Base-by-base conservation (phyloP, 2,888 invertebrate species). In the Hypena proboscidalis region DNA sequence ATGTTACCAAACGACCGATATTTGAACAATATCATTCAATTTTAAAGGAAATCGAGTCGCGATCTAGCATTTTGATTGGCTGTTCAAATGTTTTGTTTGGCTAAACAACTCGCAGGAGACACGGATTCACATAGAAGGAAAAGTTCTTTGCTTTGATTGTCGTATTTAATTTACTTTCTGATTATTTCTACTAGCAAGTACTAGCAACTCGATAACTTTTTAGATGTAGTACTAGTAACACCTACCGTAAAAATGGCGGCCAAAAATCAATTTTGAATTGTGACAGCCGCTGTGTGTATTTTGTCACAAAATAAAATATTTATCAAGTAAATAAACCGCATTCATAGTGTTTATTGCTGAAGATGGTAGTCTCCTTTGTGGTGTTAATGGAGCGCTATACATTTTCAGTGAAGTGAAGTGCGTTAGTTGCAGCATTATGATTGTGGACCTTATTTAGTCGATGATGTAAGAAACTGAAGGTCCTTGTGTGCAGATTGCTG, bases 401-500 rank as follows among this genome's bases (percentile, higher is more conserved):
- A 38, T 51, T 43, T 11, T 33, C 20, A 17, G 26, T 48, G 8
- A 40, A 23, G 25, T 30, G 32, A 27, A 9, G 22, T 55, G 29
- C 14, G 27, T 22, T 44, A 46, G 22, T 47, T 35, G 3, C 17
- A 42, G 25, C 40, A 26, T 44, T 49, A 25, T 39, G 51, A 36
- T 43, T 17, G 30, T 39, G 44, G 22, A 65, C 60, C 60, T 66
- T 85, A 82, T 80, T 82, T 81, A 62, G 77, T 79, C 80, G 90
- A 88, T 90, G 90, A 90, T 90, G 90, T 90, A 90, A 90, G 90
- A 83, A 76, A 79, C 58, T 76, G 80, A 84, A 84, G 81, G 80
- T 74, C 77, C 59, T 68, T 69, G 71, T 75, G 74, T 65, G 71
- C 67, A 70, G 61, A 66, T 69, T 62, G 65, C 73, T 64, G 52